Base-by-base conservation (phyloP, 2,797 vertebrate genomes). In the Tangara arthus region DNA sequence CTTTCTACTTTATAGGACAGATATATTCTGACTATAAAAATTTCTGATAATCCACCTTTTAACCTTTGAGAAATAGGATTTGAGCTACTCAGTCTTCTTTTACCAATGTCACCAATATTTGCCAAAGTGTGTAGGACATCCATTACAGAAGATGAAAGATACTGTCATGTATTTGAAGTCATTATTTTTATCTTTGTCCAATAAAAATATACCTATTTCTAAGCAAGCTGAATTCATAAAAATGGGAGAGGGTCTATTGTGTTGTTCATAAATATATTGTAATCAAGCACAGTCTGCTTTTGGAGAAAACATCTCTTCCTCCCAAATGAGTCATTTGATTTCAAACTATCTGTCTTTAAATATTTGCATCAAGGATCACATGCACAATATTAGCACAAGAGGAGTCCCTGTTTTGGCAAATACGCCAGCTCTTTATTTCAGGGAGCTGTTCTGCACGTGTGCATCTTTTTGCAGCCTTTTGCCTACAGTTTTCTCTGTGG, bases 151-250 rank as follows among this genome's bases (percentile, higher is more conserved):
- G 59, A 93, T 69, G 52, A 78, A 92, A 30, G 73, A 70, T 66
- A 63, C 44, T 89, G 89, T 84, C 46, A 13, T 17, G 19, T 50
- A 28, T 87, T 87, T 72, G 32, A 86, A 79, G 34, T 82, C 17
- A 47, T 72, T 87, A 53, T 88, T 94, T 93, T 88, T 88, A 46
- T 90, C 85, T 84, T 73, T 90, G 37, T 79, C 63, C 56, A 72
- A 5, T 78, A 78, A 91, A 91, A 88, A 84, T 28, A 50, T 16
- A 20, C 16, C 24, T 15, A 9, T 69, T 89, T 92, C 81, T 73
- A 46, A 92, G 83, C 28, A 82, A 85, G 81, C 18, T 46, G 37
- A 44, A 64, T 94, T 91, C 56, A 18, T 76, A 41, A 61, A 91
- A 92, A 55, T 30, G n/a, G 82, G n/a, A 42, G 30, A 53, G 12